phyloP scores from a whole-genome alignment of 2,888 invertebrate species.

The Alentia gelatinosa region DNA sequence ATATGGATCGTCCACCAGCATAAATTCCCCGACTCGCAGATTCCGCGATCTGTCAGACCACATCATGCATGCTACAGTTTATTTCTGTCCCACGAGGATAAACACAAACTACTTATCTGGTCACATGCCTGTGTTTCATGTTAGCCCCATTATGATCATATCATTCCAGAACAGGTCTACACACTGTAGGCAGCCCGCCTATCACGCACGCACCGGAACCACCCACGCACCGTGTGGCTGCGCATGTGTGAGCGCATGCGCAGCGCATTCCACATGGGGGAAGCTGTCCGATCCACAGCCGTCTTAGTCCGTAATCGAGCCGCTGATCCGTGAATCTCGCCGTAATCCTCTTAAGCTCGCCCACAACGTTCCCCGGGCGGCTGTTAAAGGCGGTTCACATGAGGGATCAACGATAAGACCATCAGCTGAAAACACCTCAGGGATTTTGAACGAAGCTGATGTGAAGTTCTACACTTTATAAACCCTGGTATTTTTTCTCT shows the following conservation, averaged over 20 bases:
- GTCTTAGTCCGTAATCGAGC: neutral
- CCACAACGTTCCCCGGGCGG: too few relatives aligned
- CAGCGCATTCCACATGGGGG: neutral
- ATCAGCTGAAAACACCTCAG: too few relatives aligned
- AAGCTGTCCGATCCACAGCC: neutral
- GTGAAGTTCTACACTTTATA: too few relatives aligned
- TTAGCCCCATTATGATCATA: neutral
- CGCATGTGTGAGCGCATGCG: neutral
- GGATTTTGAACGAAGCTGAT: too few relatives aligned
- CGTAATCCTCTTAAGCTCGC: too few relatives aligned
- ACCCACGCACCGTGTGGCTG: neutral
- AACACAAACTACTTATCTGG: neutral
- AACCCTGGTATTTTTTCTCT: too few relatives aligned
- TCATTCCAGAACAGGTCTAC: too few relatives aligned
- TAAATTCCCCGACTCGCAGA: neutral
- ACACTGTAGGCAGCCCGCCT: neutral
- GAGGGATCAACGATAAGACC: too few relatives aligned
- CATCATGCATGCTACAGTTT: neutral
- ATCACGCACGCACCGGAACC: neutral
- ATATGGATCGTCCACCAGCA: too few relatives aligned
- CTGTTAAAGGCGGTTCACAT: too few relatives aligned
- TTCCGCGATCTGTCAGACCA: neutral
- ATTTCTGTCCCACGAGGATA: neutral
- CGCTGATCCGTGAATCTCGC: neutral
- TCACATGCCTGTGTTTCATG: neutral